Evolutionary conservation across 2,113 vertebrate genomes (phyloP).

Genomic region (Halichoerus grypus): DNA sequence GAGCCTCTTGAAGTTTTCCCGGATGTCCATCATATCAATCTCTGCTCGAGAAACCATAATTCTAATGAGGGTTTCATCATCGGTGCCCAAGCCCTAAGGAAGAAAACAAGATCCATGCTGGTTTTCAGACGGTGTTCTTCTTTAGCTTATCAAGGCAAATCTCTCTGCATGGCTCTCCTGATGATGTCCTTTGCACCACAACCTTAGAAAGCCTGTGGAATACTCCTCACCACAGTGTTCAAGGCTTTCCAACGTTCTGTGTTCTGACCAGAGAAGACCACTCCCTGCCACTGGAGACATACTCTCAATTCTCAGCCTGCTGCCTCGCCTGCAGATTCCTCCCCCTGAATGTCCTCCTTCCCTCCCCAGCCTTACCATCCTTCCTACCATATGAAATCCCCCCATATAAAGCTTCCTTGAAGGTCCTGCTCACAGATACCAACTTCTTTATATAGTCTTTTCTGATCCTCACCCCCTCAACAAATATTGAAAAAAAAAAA

Average conservation of each 20-base stretch:
- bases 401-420: background rate
- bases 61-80: conserved; percentile 94
- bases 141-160: background rate
- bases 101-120: background rate
- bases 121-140: background rate
- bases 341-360: background rate
- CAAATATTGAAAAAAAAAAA: background rate
- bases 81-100: conserved; percentile 94
- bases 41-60: conserved; percentile 97
- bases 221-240: background rate
- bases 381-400: background rate
- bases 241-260: background rate
- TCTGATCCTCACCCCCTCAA: background rate
- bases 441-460: conserved; percentile 6
- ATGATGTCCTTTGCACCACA: background rate
- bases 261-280: background rate
- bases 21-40: conserved; percentile 96
- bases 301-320: background rate
- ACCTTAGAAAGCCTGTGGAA: background rate
- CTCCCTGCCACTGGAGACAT: background rate
- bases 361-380: background rate
- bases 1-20: conserved; percentile 92
- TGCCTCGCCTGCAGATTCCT: background rate
- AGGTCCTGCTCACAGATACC: background rate
- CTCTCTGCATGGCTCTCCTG: background rate